These are phyloP conservation scores for Cyphomyrus discorhynchus DNA, from an alignment of 2,113 vertebrate genomes.

Conservation along the genomic window DNA sequence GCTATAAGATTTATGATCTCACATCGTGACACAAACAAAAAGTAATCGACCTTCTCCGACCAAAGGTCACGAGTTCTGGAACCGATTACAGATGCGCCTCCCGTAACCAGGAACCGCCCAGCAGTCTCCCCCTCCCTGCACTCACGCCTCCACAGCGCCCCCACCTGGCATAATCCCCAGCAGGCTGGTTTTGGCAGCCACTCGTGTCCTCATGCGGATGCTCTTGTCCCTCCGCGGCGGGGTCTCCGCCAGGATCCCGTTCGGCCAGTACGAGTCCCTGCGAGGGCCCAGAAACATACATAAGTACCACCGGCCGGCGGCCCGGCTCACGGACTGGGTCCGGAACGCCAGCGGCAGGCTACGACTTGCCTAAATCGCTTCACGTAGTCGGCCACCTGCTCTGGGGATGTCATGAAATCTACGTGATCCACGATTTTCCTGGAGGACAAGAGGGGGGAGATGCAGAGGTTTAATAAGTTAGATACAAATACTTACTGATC, in stretches of 20 bases:
- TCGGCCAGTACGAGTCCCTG: slow-evolving; percentile 97
- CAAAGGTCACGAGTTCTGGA: background rate
- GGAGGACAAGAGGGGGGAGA: slow-evolving; percentile 36
- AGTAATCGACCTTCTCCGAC: background rate
- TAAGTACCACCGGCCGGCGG: background rate
- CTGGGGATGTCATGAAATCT: slow-evolving; percentile 92
- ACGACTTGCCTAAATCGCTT: slow-evolving; percentile 86
- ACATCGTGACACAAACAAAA: background rate
- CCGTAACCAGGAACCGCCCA: background rate
- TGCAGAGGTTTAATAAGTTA: background rate
- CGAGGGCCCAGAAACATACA: slow-evolving; percentile 18
- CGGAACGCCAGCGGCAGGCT: background rate
- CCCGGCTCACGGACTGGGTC: background rate
- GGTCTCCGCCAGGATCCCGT: slow-evolving; percentile 89
- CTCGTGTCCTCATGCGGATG: slow-evolving; percentile 89
- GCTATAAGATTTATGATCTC: background rate
- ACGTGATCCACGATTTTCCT: slow-evolving; percentile 99
- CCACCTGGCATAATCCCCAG: slow-evolving; percentile 94
- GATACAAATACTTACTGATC: background rate
- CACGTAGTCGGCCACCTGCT: slow-evolving; percentile 95
- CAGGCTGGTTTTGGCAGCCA: slow-evolving; percentile 90
- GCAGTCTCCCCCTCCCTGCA: background rate
- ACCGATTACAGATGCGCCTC: background rate
- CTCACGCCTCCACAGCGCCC: background rate
- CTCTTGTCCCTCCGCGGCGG: slow-evolving; percentile 81